Evolutionary conservation across 2,797 vertebrate genomes (phyloP), one percentile per base, ranked within the genome.

Genomic region (Enteromius mattozi): DNA sequence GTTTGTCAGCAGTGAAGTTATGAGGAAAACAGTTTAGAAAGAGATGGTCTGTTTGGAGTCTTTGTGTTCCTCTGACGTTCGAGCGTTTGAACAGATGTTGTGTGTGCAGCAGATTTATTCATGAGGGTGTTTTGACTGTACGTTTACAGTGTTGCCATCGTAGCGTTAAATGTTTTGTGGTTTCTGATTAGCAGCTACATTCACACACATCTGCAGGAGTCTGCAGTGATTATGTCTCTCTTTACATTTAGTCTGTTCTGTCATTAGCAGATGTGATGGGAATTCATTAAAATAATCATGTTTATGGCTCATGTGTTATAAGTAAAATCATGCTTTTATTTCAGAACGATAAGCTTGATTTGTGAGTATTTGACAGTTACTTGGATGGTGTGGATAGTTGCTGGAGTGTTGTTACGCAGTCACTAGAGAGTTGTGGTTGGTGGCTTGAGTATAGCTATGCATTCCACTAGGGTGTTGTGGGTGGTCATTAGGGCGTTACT

Each of bases 161-260:
- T 51, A 37, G 70, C 42, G 5, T 65, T 82, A 51, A 75, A 82
- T 81, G 33, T 75, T 75, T 66, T n/a, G 33, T 42, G 42, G 6
- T 63, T 85, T 54, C 30, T 84, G n/a, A 74, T 78, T 83, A 69
- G 65, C 42, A n/a, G 61, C 74, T 69, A 37, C 16, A 35, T 17
- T 77, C 40, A 27, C 40, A 47, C 77, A 47, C 59, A 45, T 30
- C 33, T 83, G 40, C 75, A 69, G 72, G 70, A 78, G 42, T 65
- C 71, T 27, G 56, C 59, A 30, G 13, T 63, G 19, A 72, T 17
- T 21, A 21, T 27, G 4, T 40, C 49, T 75, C 68, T 3, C 47
- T 61, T 2, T 72, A 59, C 59, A 68, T 63, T 45, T 59, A 72
- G 35, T 40, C 1, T 17, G 56, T 56, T 37, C 10, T 42, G 69